Conservation (phyloP, 2,797 vertebrate genomes). For the Chromis chromis region DNA sequence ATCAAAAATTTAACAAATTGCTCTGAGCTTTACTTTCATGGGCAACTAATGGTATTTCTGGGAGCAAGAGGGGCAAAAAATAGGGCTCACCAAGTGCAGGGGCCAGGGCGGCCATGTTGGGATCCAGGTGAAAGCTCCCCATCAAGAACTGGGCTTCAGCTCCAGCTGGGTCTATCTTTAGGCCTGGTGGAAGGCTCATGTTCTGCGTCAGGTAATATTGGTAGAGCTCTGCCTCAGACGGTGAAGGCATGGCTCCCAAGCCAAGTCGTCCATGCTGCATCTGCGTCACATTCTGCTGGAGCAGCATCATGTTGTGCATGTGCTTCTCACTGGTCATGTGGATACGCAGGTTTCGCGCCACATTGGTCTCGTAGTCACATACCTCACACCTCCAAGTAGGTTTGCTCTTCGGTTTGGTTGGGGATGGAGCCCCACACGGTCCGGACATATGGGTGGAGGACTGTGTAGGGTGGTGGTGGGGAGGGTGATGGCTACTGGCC, state of each 20-base stretch:
- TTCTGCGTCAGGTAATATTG: conserved; percentile 99
- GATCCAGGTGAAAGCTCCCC: conserved; percentile 95
- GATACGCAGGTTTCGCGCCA: conserved; percentile 97
- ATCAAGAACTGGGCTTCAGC: conserved; percentile 94
- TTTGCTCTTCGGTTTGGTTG: conserved; percentile 98
- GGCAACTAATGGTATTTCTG: conserved; percentile 4
- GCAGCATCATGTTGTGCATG: conserved; percentile 99
- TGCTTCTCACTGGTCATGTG: conserved; percentile 99
- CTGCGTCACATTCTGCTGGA: conserved; percentile 98
- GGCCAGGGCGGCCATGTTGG: conserved; percentile 90
- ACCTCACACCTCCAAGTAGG: conserved; percentile 99
- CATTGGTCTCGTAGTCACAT: conserved; percentile 99
- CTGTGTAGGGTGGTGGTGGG: conserved; percentile 86
- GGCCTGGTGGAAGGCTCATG: conserved; percentile 93
- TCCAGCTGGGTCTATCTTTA: conserved; percentile 92
- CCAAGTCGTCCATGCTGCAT: conserved; percentile 94
- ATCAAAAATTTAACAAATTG: background rate
- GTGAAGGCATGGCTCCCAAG: conserved; percentile 92
- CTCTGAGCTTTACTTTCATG: background rate
- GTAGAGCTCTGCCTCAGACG: conserved; percentile 97
- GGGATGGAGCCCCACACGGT: conserved; percentile 94
- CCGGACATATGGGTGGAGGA: conserved; percentile 89
- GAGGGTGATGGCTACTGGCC: conserved; percentile 84
- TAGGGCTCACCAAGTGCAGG: conserved; percentile 91
- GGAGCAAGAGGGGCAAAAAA: conserved; percentile 22